These are phyloP conservation scores for Volucella bombylans DNA, from an alignment of 2,888 invertebrate species.

Conservation along the genomic window DNA sequence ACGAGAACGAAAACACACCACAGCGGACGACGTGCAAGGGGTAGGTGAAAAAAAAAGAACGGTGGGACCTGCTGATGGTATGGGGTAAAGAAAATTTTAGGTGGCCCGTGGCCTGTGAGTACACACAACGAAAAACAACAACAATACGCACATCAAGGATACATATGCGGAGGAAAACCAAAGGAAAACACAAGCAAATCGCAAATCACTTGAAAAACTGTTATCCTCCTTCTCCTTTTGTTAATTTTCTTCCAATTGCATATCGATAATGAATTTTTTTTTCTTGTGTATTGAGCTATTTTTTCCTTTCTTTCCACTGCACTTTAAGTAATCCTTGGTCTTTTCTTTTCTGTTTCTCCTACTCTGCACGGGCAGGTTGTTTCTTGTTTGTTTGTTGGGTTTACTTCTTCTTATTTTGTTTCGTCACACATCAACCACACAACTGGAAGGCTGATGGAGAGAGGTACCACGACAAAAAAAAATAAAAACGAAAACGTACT, in stretches of 20 bases:
- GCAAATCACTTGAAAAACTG: constrained; percentile 42
- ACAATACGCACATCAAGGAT: constrained; percentile 52
- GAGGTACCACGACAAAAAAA: neutral
- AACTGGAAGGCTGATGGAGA: constrained; percentile 29
- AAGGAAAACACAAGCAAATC: constrained; percentile 19
- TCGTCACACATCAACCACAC: constrained; percentile 10
- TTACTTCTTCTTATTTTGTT: constrained; percentile 58
- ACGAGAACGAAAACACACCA: constrained; percentile 41
- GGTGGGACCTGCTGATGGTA: neutral
- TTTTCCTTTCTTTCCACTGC: constrained; percentile 26
- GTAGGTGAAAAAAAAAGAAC: neutral
- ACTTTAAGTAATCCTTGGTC: constrained; percentile 56
- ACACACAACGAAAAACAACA: constrained; percentile 33
- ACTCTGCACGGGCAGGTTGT: constrained; percentile 61
- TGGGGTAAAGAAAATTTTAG: constrained; percentile 38
- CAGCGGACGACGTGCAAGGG: neutral
- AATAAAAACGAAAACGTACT: constrained; percentile 42
- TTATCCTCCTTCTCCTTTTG: constrained; percentile 31
- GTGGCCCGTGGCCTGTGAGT: constrained; percentile 48
- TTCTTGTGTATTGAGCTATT: neutral
- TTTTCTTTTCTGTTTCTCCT: constrained; percentile 32
- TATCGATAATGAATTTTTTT: constrained; percentile 55
- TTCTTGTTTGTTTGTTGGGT: constrained; percentile 70
- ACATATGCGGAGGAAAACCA: neutral
- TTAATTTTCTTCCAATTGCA: constrained; percentile 62